Conservation (phyloP, 2,113 vertebrate genomes). For the Python bivittatus region DNA sequence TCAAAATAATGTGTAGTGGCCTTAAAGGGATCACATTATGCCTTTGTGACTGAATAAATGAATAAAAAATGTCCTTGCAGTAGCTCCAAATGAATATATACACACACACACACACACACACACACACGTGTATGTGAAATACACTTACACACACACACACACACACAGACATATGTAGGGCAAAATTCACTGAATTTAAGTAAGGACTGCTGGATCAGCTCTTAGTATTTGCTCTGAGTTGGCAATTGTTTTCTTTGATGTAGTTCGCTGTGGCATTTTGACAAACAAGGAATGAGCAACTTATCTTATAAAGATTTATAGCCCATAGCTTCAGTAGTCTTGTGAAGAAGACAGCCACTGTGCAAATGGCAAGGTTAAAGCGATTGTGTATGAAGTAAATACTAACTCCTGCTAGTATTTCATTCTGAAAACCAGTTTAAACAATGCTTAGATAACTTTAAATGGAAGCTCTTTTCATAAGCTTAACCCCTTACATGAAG, state of each 20-base stretch:
- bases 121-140: background rate
- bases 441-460: conserved; percentile 76
- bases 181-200: background rate
- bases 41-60: background rate
- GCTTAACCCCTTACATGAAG: conserved; percentile 58
- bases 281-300: conserved; percentile 76
- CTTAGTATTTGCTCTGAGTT: conserved; percentile 67
- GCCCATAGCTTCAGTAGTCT: conserved; percentile 69
- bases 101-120: background rate
- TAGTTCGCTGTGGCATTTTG: conserved; percentile 63
- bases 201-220: conserved; percentile 26
- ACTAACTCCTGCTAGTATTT: conserved; percentile 79
- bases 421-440: conserved; percentile 74
- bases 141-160: background rate
- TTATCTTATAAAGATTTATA: conserved; percentile 80
- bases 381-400: conserved; percentile 76
- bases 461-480: conserved; percentile 76
- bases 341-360: conserved; percentile 74
- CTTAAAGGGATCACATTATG: background rate
- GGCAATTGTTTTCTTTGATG: conserved; percentile 72
- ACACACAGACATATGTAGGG: background rate
- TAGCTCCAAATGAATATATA: background rate
- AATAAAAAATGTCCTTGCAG: background rate
- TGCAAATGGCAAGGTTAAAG: conserved; percentile 80
- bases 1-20: background rate